Conservation (phyloP, 1,140 invertebrate species). For the Formica selysi region DNA sequence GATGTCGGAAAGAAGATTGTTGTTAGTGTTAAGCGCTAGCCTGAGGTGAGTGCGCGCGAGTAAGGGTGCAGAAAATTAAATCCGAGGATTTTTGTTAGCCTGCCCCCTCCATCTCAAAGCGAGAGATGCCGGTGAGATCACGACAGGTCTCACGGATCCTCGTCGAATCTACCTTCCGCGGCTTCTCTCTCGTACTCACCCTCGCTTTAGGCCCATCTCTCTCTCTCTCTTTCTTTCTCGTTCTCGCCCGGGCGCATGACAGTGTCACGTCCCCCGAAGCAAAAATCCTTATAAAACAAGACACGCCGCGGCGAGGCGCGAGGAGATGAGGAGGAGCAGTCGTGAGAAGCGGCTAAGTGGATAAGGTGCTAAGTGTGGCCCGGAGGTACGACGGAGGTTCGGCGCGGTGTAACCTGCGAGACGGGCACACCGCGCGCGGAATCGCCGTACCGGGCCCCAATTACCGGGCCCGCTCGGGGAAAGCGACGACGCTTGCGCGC, state of each 20-base stretch:
- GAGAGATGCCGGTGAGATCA: slow-evolving; percentile 79
- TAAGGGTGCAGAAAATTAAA: slow-evolving; percentile 83
- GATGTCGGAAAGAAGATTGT: slow-evolving; percentile 2
- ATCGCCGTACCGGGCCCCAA: slow-evolving; percentile 68
- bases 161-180: slow-evolving; percentile 63
- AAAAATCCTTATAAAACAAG: slow-evolving; percentile 84
- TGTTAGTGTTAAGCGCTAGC: slow-evolving; percentile 59
- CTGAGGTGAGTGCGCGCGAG: slow-evolving; percentile 75
- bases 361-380: slow-evolving; percentile 85
- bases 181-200: slow-evolving; percentile 37
- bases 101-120: slow-evolving; percentile 48
- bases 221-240: slow-evolving; percentile 43
- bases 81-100: slow-evolving; percentile 79
- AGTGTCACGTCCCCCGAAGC: slow-evolving; percentile 84
- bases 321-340: slow-evolving; percentile 78
- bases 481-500: slow-evolving; percentile 52
- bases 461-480: slow-evolving; percentile 68
- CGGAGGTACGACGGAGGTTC: slow-evolving; percentile 73
- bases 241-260: slow-evolving; percentile 78
- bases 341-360: slow-evolving; percentile 85
- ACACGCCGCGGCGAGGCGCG: slow-evolving; percentile 81
- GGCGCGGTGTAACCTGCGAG: slow-evolving; percentile 65
- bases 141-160: slow-evolving; percentile 68
- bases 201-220: slow-evolving; percentile 47
- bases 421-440: slow-evolving; percentile 56